phyloP scores from a whole-genome alignment of 1,140 invertebrate species.

The Elysia chlorotica region DNA sequence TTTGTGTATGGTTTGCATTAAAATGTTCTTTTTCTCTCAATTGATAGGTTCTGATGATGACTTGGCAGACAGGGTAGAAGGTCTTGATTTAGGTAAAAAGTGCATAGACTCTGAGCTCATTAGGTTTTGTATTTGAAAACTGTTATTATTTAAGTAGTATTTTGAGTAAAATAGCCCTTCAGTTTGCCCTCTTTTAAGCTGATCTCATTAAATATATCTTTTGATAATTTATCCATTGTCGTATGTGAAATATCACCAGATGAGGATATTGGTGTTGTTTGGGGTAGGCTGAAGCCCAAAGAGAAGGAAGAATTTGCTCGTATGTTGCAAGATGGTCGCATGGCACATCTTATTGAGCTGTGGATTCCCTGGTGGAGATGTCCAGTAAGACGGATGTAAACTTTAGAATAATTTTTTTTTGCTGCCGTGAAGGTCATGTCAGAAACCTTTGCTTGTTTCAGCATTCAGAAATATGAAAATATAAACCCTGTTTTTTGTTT shows the following conservation, averaged over 20 bases:
- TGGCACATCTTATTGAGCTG: constrained; percentile 50
- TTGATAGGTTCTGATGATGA: constrained; percentile 35
- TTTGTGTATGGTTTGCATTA: no score
- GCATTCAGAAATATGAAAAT: no score
- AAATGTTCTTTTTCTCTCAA: neutral
- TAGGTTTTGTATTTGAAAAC: no score
- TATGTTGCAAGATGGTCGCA: constrained; percentile 46
- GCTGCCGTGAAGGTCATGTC: no score
- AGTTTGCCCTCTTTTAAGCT: neutral
- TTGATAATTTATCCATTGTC: neutral
- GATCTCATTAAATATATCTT: neutral
- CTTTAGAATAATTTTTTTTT: no score
- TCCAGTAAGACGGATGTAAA: constrained; percentile 21
- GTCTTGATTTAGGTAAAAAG: constrained; percentile 45
- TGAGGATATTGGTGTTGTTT: constrained; percentile 42
- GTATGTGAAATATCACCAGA: constrained; percentile 28
- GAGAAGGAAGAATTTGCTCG: constrained; percentile 51
- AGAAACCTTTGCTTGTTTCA: no score
- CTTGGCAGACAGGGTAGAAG: constrained; percentile 36
- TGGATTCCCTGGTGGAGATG: constrained; percentile 58
- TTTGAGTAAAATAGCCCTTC: no score
- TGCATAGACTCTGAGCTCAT: no score
- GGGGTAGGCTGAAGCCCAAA: constrained; percentile 43
- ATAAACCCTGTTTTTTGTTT: no score
- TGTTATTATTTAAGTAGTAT: no score